phyloP scores from a whole-genome alignment of 2,888 invertebrate genomes.

The Drosophila testacea region DNA sequence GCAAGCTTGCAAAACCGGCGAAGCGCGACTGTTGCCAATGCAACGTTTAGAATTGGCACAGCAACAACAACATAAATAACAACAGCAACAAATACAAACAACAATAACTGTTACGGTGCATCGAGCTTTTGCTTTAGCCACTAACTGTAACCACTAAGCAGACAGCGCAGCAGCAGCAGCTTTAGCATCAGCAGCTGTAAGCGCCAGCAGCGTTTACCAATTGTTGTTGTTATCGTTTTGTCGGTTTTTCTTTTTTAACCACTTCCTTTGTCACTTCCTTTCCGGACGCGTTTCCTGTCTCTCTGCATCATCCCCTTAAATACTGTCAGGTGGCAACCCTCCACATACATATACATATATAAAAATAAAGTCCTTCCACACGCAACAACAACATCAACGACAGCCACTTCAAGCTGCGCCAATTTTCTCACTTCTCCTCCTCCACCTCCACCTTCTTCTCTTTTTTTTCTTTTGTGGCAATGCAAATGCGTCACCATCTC shows the following conservation, averaged over 20 bases:
- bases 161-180: conserved; percentile 24
- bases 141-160: conserved; percentile 62
- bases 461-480: background rate
- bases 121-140: conserved; percentile 60
- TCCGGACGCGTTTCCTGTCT: conserved; percentile 69
- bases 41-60: conserved; percentile 80
- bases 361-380: conserved; percentile 17
- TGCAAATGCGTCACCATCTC: conserved; percentile 49
- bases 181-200: conserved; percentile 28
- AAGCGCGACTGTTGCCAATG: conserved; percentile 81
- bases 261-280: conserved; percentile 76
- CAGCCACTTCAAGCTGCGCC: conserved; percentile 29
- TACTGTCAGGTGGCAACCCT: conserved; percentile 65
- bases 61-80: conserved; percentile 55
- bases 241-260: conserved; percentile 61
- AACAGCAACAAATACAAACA: conserved; percentile 34
- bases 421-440: conserved; percentile 22
- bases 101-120: conserved; percentile 69
- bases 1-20: conserved; percentile 76
- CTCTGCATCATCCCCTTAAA: conserved; percentile 41
- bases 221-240: conserved; percentile 47
- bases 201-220: conserved; percentile 29
- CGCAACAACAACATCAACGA: background rate
- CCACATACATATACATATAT: background rate
- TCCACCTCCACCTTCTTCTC: background rate